A percentile compares a stretch with the other conserved stretches of the same genome.
Evolutionary conservation across 2,888 invertebrate species (phyloP).

Genomic region (Seladonia tumulorum): DNA sequence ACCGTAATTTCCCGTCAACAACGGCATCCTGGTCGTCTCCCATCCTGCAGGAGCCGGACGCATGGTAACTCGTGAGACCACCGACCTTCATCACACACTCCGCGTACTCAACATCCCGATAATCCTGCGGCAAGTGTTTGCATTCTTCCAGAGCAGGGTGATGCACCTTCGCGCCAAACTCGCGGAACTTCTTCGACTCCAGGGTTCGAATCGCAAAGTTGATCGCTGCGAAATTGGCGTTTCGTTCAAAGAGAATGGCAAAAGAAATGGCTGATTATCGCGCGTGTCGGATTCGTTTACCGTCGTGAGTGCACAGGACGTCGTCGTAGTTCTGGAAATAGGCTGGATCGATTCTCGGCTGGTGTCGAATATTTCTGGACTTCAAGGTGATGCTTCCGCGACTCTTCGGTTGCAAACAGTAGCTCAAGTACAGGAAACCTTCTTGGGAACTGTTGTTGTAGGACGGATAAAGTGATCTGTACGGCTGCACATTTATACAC

Average conservation of each 20-base stretch:
- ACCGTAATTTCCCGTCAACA: conserved; percentile 89
- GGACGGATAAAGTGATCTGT: conserved; percentile 88
- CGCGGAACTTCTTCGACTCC: conserved; percentile 86
- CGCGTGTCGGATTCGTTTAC: conserved; percentile 77
- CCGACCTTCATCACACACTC: conserved; percentile 88
- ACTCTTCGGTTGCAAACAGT: conserved; percentile 89
- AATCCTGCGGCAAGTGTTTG: conserved; percentile 85
- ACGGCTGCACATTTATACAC: conserved; percentile 84
- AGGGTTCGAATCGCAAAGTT: conserved; percentile 86
- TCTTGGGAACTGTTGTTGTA: conserved; percentile 88
- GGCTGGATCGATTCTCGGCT: conserved; percentile 90
- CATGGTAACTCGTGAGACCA: conserved; percentile 91
- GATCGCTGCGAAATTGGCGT: conserved; percentile 84
- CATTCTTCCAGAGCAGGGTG: conserved; percentile 88
- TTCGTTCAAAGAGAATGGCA: background rate
- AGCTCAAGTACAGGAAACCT: conserved; percentile 89
- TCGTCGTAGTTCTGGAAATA: conserved; percentile 89
- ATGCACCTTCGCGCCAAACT: conserved; percentile 88
- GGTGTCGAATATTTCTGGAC: conserved; percentile 86
- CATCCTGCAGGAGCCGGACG: conserved; percentile 91
- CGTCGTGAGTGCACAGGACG: conserved; percentile 87
- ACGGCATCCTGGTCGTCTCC: conserved; percentile 86
- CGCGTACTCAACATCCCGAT: conserved; percentile 85
- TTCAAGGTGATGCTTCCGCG: conserved; percentile 88
- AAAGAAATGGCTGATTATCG: too few species aligned